Evolutionary conservation across 2,888 invertebrate genomes (phyloP), one percentile per base, ranked within the genome.

Genomic region (Tuberolachnus salignus): DNA sequence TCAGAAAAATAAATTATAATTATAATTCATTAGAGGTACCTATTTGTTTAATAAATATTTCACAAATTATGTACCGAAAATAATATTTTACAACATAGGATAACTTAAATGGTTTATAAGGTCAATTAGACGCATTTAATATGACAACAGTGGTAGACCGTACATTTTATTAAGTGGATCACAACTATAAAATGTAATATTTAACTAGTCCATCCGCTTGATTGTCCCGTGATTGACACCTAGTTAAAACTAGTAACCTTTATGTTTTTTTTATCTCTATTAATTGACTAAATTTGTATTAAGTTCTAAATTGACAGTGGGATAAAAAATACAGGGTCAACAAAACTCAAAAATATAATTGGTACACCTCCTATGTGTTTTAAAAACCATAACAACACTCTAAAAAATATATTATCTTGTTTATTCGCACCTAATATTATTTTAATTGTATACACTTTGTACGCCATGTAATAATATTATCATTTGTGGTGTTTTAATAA

Each of bases 131-230:
- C 53, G 8, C 1, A 64, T 64, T 74, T 53, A 74, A 44, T 23
- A 74, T 42, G n/a, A 51, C 21, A n/a, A 23, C 19, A 42, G 11
- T 42, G 11, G 16, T 11, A 49, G 42, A 16, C 53, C 51, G 23
- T 16, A 14, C 51, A 64, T 34, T 74, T 64, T 13, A 63, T 63
- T 64, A 74, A 74, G 63, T 44, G 73, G 42, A 74, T 74, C 53
- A 53, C 13, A 53, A 53, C 23, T 53, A 42, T 16, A 53, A 63
- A 73, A 73, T 73, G 19, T 14, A 73, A 63, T 73, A 63, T 73
- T 73, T 42, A 73, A 73, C 73, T 63, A 63, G 51, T 63, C 51
- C 64, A 74, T 74, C 64, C 64, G 64, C 51, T 73, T 9, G 13
- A 19, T 51, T 42, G 4, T 63, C 13, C 51, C 53, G 21, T 63